A percentile compares a stretch with the other conserved stretches of the same genome.
These are phyloP conservation scores for Drosophila quinaria DNA, from an alignment of 2,888 invertebrate genomes.

Conservation along the genomic window DNA sequence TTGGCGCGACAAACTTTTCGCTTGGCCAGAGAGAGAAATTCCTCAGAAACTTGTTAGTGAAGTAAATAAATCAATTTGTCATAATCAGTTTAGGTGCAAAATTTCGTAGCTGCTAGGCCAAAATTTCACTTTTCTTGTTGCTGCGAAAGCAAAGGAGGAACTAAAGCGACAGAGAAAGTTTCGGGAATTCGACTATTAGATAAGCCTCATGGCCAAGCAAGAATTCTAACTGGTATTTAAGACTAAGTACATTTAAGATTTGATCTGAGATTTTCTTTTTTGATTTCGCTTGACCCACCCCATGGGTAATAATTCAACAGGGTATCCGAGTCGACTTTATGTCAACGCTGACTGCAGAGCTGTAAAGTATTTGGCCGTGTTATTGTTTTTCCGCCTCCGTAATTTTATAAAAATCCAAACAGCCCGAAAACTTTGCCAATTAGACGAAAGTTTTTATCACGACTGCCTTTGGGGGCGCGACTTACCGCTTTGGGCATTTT, in stretches of 20 bases:
- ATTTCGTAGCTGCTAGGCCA: constrained; percentile 71
- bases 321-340: constrained; percentile 37
- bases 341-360: constrained; percentile 27
- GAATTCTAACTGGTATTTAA: background rate
- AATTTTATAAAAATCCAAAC: constrained; percentile 69
- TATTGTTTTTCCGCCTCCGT: constrained; percentile 61
- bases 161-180: constrained; percentile 26
- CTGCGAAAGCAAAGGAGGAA: constrained; percentile 22
- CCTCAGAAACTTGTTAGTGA: constrained; percentile 81
- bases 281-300: background rate
- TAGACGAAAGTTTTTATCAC: constrained; percentile 63
- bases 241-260: constrained; percentile 1
- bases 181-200: constrained; percentile 31
- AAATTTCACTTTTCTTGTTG: constrained; percentile 68
- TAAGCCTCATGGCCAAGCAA: constrained; percentile 17
- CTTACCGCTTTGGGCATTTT: constrained; percentile 90
- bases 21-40: constrained; percentile 64
- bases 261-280: background rate
- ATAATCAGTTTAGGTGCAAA: constrained; percentile 83
- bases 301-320: constrained; percentile 6
- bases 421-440: constrained; percentile 73
- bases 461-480: constrained; percentile 33
- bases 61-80: constrained; percentile 84
- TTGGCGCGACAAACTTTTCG: constrained; percentile 70
- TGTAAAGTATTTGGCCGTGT: constrained; percentile 59